Evolutionary conservation across 2,113 vertebrate genomes (phyloP).

Genomic region (Corythoichthys haematopterus): DNA sequence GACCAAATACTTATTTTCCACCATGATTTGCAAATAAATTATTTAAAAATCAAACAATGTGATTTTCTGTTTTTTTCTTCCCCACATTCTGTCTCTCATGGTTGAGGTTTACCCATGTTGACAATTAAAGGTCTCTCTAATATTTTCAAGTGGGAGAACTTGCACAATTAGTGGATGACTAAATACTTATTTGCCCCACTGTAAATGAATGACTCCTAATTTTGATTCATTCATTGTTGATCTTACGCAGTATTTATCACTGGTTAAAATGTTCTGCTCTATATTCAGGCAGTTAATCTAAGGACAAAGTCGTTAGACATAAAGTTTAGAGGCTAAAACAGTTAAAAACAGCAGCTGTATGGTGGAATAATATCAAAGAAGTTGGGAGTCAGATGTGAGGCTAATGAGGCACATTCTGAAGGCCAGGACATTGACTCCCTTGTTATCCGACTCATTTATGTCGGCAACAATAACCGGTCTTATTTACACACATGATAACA

Average conservation of each 20-base stretch:
- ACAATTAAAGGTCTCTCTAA: too few species aligned
- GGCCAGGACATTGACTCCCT: conserved; percentile 9
- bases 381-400: conserved; percentile 2
- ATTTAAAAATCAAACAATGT: too few species aligned
- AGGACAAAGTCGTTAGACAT: conserved; percentile 7
- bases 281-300: not conserved
- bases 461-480: not conserved
- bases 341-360: conserved; percentile 1
- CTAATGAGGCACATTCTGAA: conserved; percentile 19
- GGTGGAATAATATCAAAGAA: conserved; percentile 14
- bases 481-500: conserved; percentile 7
- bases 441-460: conserved; percentile 9
- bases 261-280: not conserved
- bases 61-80: too few species aligned
- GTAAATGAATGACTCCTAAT: not conserved
- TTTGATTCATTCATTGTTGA: not conserved
- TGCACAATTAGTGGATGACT: too few species aligned
- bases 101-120: too few species aligned
- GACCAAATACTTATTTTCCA: too few species aligned
- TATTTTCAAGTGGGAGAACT: too few species aligned
- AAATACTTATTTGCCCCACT: too few species aligned
- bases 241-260: not conserved
- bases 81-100: too few species aligned
- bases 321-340: not conserved
- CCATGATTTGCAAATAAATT: too few species aligned